These are phyloP conservation scores for Benthosema pterotum DNA, from an alignment of 2,797 vertebrate genomes.

Conservation along the genomic window DNA sequence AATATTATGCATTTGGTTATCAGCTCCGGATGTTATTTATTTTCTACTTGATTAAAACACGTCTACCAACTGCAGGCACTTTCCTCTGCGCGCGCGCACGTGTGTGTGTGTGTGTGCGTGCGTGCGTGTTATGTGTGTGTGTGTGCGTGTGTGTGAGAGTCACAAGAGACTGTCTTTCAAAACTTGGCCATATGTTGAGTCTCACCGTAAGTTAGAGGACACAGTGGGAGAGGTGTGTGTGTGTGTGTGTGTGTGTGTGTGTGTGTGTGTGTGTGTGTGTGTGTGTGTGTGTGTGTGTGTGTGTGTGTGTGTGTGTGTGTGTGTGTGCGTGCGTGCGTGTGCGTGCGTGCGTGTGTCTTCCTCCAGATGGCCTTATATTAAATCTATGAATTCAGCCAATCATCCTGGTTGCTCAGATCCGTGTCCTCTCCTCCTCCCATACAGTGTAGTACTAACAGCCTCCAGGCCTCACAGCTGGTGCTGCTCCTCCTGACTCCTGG, in stretches of 20 bases:
- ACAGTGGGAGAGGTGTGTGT: neutral
- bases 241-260: neutral
- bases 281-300: too few relatives aligned
- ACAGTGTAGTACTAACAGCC: too few relatives aligned
- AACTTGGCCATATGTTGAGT: slow-evolving; percentile 31
- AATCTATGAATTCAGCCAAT: slow-evolving; percentile 35
- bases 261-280: neutral
- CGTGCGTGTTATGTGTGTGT: neutral
- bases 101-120: neutral
- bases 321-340: too few relatives aligned
- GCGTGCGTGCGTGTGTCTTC: too few relatives aligned
- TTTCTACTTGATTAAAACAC: too few relatives aligned
- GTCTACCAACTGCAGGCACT: too few relatives aligned
- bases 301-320: too few relatives aligned
- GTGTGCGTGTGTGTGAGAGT: neutral
- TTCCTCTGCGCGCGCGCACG: neutral
- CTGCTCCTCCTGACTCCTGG: too few relatives aligned
- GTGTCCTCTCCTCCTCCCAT: too few relatives aligned
- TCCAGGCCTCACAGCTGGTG: too few relatives aligned
- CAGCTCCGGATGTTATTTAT: too few relatives aligned
- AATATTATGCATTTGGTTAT: neutral
- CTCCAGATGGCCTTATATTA: slow-evolving; percentile 47
- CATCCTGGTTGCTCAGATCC: slow-evolving; percentile 10
- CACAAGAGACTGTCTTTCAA: slow-evolving; percentile 6
- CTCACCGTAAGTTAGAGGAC: slow-evolving; percentile 9